Percentiles rank a stretch among this genome's conserved stretches.
Evolutionary conservation across 1,140 invertebrate species (phyloP).

Genomic region (Drosophila ambigua): DNA sequence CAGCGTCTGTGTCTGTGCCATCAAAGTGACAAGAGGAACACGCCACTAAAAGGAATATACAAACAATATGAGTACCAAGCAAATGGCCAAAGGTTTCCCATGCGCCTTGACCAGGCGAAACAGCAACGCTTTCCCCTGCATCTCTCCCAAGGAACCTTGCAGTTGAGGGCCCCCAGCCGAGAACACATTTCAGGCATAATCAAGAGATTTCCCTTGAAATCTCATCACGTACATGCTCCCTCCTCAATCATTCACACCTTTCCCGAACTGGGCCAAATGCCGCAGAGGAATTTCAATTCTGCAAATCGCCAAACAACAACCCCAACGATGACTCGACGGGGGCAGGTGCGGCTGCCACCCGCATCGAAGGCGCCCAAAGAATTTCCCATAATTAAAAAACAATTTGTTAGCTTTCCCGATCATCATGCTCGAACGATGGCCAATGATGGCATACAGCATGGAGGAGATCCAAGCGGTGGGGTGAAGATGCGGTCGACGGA

Average conservation of each 20-base stretch:
- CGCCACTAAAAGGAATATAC: too few relatives aligned
- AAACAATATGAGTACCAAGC: too few relatives aligned
- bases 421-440: slow-evolving; percentile 38
- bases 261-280: slow-evolving; percentile 22
- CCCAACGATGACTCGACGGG: slow-evolving; percentile 32
- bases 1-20: too few relatives aligned
- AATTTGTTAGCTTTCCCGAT: slow-evolving; percentile 70
- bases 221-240: slow-evolving; percentile 29
- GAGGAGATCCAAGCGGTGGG: slow-evolving; percentile 11
- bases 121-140: too few relatives aligned
- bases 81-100: too few relatives aligned
- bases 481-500: neutral
- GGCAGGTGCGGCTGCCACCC: slow-evolving; percentile 12
- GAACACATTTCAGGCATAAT: neutral
- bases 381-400: slow-evolving; percentile 79
- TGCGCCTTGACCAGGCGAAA: too few relatives aligned
- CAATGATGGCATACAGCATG: slow-evolving; percentile 22
- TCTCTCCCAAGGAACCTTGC: too few relatives aligned
- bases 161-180: too few relatives aligned
- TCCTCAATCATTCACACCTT: slow-evolving; percentile 4
- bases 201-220: slow-evolving; percentile 23
- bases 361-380: slow-evolving; percentile 15
- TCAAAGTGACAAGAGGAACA: too few relatives aligned
- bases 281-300: slow-evolving; percentile 19
- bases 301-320: slow-evolving; percentile 20